These are phyloP conservation scores for Lethenteron reissneri DNA, from an alignment of 2,113 vertebrate genomes.

Conservation along the genomic window DNA sequence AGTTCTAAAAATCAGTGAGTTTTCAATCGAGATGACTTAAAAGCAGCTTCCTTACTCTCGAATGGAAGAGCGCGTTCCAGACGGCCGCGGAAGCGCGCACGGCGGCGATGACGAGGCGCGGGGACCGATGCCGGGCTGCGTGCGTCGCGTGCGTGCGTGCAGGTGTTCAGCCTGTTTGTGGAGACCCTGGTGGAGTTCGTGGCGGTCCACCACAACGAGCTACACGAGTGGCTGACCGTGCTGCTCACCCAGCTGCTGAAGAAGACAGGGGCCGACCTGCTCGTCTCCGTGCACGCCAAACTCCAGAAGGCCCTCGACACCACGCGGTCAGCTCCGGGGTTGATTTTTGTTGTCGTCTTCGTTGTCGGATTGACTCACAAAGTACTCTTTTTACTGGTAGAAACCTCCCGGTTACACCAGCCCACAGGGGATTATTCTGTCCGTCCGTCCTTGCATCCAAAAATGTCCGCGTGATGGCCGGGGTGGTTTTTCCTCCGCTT, in stretches of 20 bases:
- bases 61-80: no score
- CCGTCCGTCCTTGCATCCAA: no score
- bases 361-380: background rate
- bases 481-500: no score
- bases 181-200: slow-evolving; percentile 94
- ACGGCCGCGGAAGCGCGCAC: no score
- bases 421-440: no score
- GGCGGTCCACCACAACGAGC: slow-evolving; percentile 76
- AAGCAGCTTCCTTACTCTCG: no score
- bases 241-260: slow-evolving; percentile 88
- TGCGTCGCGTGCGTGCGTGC: slow-evolving; percentile 7
- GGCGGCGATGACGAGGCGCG: no score
- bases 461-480: no score
- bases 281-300: slow-evolving; percentile 92
- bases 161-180: slow-evolving; percentile 99
- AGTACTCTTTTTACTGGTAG: background rate
- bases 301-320: slow-evolving; percentile 89
- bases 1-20: no score
- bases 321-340: slow-evolving; percentile 39
- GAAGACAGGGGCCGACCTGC: slow-evolving; percentile 90
- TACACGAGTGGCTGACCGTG: slow-evolving; percentile 96
- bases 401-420: background rate
- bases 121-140: background rate
- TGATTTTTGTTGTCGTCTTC: background rate
- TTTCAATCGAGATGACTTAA: no score